phyloP scores from a whole-genome alignment of 2,113 vertebrate genomes.

The Tichodroma muraria region DNA sequence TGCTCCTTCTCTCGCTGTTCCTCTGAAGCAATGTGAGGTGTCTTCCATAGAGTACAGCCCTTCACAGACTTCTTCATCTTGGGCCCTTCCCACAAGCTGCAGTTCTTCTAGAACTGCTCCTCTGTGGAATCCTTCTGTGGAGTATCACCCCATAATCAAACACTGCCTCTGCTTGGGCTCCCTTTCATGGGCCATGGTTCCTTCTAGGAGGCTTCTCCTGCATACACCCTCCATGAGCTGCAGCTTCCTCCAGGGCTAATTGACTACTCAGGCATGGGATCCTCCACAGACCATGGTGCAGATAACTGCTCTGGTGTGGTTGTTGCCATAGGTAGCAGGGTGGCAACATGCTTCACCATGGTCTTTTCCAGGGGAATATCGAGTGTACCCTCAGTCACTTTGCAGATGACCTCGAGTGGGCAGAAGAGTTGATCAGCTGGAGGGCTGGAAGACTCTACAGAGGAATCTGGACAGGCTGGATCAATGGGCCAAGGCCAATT shows the following conservation, averaged over 20 bases:
- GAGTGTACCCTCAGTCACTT: not conserved
- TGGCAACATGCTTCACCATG: not conserved
- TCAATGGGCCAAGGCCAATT: not conserved
- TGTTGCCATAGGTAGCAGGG: not conserved
- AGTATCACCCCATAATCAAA: not conserved
- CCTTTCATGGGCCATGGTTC: rapidly evolving
- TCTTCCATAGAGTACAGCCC: not conserved
- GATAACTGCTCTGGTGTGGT: not conserved
- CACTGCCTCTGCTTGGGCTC: not conserved
- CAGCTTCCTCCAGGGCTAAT: not conserved
- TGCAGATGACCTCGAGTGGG: rapidly evolving
- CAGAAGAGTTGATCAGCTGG: not conserved
- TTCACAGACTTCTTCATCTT: not conserved
- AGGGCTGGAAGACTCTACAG: not conserved
- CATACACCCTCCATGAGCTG: not conserved
- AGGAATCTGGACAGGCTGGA: not conserved
- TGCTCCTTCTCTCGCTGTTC: not conserved
- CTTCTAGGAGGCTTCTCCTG: not conserved
- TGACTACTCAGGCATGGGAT: not conserved
- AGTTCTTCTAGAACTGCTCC: not conserved
- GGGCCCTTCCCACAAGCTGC: not conserved
- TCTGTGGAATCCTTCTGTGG: not conserved
- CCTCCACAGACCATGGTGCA: not conserved
- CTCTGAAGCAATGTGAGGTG: rapidly evolving
- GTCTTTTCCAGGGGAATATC: not conserved